Evolutionary conservation across 2,113 vertebrate species (phyloP).

Genomic region (Scopus umbretta): DNA sequence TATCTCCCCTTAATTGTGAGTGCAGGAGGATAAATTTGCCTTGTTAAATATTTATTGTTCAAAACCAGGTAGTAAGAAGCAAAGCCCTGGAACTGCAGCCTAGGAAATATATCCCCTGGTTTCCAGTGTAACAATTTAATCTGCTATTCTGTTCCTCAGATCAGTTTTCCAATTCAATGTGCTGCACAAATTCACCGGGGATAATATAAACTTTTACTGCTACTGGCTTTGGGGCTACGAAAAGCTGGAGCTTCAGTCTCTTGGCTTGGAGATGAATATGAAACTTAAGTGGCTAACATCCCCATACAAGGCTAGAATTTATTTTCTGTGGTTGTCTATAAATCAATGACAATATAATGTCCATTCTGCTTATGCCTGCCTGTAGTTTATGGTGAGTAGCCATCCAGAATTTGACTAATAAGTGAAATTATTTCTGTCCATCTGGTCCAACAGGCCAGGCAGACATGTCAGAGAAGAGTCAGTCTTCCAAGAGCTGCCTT

Average conservation of each 20-base stretch:
- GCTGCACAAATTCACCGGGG: neutral
- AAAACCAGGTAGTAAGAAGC: neutral
- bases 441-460: slow-evolving; percentile 17
- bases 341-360: neutral
- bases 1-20: neutral
- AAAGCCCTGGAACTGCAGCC: neutral
- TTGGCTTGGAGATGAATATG: slow-evolving; percentile 22
- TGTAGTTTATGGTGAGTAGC: neutral
- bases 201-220: slow-evolving; percentile 24
- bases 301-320: slow-evolving; percentile 9
- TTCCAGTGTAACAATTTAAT: neutral
- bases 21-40: neutral
- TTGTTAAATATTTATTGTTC: slow-evolving; percentile 33
- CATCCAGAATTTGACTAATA: slow-evolving; percentile 48
- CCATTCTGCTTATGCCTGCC: neutral
- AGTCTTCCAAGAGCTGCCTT: slow-evolving; percentile 39
- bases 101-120: neutral
- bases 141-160: neutral
- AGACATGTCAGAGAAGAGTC: neutral
- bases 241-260: neutral
- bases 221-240: neutral
- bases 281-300: neutral
- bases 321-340: neutral
- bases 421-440: slow-evolving; percentile 27
- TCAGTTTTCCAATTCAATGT: neutral